Percentiles rank a stretch among this genome's conserved stretches.
Evolutionary conservation across 2,113 vertebrate genomes (phyloP).

Genomic region (Cinclus cinclus): DNA sequence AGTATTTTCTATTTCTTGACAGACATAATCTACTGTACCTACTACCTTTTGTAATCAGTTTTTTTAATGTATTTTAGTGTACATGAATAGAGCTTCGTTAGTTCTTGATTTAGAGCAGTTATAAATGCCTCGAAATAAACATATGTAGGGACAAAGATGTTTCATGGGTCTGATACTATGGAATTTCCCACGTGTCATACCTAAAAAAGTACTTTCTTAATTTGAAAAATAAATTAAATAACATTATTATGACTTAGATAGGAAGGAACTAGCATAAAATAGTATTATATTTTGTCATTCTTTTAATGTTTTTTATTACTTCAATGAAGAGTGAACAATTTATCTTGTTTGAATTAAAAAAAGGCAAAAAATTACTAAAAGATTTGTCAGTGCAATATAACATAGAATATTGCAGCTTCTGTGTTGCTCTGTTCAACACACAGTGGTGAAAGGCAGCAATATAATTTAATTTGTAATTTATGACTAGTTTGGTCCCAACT

Average conservation of each 20-base stretch:
- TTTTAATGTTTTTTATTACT: not conserved
- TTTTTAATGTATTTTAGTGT: not conserved
- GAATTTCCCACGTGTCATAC: not conserved
- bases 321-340: not conserved
- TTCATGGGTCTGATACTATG: not conserved
- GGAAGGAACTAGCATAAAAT: not conserved
- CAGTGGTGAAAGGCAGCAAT: not conserved
- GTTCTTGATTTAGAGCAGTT: not conserved
- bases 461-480: constrained; percentile 39
- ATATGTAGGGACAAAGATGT: not conserved
- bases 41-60: not conserved
- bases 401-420: not conserved
- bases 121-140: not conserved
- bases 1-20: not conserved
- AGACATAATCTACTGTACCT: not conserved
- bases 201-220: not conserved
- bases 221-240: constrained; percentile 29
- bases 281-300: not conserved
- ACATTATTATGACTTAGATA: not conserved
- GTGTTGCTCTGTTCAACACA: not conserved
- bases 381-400: not conserved
- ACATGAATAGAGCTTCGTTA: not conserved
- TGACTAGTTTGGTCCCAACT: not conserved
- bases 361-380: not conserved
- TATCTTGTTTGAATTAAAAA: not conserved